A percentile compares a stretch with the other conserved stretches of the same genome.
Conservation (phyloP, 2,113 vertebrate species). For the Loxodonta africana region DNA sequence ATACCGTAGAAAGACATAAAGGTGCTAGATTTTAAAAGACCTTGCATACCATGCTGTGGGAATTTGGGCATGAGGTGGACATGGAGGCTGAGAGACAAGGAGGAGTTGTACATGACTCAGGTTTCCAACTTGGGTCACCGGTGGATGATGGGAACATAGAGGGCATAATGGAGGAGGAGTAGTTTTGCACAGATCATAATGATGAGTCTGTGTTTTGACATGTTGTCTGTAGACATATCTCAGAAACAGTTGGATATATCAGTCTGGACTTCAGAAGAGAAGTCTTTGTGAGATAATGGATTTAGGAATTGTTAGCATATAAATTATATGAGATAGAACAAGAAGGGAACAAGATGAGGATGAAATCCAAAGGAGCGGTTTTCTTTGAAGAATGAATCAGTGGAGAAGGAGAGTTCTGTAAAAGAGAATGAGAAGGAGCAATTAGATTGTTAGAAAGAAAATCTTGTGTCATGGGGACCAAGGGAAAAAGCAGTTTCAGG, state of each 20-base stretch:
- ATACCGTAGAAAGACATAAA: neutral
- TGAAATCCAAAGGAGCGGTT: neutral
- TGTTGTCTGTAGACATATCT: neutral
- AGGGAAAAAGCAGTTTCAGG: conserved; percentile 18
- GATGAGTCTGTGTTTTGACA: neutral
- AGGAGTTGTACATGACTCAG: neutral
- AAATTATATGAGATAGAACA: neutral
- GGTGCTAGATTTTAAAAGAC: neutral
- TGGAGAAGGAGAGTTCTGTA: neutral
- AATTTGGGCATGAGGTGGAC: neutral
- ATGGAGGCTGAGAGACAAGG: neutral
- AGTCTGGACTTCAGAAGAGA: conserved; percentile 38
- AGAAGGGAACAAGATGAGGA: neutral
- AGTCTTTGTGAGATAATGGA: neutral
- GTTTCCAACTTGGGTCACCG: neutral
- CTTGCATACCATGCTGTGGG: neutral
- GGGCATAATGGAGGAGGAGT: neutral
- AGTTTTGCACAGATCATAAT: neutral
- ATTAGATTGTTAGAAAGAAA: neutral
- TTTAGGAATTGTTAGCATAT: neutral
- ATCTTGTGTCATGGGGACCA: neutral
- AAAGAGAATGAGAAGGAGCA: neutral
- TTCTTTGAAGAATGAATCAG: neutral
- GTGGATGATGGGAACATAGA: neutral
- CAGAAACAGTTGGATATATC: neutral